Percentiles rank a stretch among this genome's conserved stretches.
Evolutionary conservation across 37 sponge, comb jelly and placozoan genomes (phyloP).

Genomic region (Lycopodina hypogea): DNA sequence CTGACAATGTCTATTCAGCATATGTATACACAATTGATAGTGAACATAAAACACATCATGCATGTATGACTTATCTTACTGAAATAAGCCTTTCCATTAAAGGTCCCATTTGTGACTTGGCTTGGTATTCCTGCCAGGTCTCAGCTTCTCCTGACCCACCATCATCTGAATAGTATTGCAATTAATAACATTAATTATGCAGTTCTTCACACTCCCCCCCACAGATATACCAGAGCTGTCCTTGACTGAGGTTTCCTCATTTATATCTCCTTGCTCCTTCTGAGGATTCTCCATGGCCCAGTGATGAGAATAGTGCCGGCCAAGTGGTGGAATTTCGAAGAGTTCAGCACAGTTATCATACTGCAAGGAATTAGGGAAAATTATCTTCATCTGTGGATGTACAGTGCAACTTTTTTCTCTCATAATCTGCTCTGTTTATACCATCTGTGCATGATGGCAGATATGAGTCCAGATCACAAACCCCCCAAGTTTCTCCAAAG

Average conservation of each 20-base stretch:
- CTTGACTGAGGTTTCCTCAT: not conserved
- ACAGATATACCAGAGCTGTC: not conserved
- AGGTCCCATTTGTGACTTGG: conserved; percentile 51
- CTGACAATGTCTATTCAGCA: not conserved
- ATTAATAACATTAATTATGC: not conserved
- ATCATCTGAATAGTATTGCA: conserved; percentile 2
- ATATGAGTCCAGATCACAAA: too few species aligned
- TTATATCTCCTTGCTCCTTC: conserved; percentile 39
- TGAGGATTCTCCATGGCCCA: conserved; percentile 77
- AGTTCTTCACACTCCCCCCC: not conserved
- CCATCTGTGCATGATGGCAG: too few species aligned
- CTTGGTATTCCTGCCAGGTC: not conserved
- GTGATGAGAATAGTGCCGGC: conserved; percentile 64
- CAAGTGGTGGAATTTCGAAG: conserved; percentile 63
- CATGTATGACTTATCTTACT: conserved; percentile 31
- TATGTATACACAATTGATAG: too few species aligned
- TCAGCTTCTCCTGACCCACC: conserved; percentile 36
- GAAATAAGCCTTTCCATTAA: conserved; percentile 72
- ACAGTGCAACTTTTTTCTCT: too few species aligned
- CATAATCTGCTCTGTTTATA: too few species aligned
- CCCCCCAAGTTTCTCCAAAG: too few species aligned
- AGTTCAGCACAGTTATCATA: conserved; percentile 33
- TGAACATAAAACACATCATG: too few species aligned
- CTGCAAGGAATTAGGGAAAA: conserved; percentile 20
- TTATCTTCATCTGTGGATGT: too few species aligned